Evolutionary conservation across 2,113 vertebrate genomes (phyloP).

Genomic region (Varanus komodoensis): DNA sequence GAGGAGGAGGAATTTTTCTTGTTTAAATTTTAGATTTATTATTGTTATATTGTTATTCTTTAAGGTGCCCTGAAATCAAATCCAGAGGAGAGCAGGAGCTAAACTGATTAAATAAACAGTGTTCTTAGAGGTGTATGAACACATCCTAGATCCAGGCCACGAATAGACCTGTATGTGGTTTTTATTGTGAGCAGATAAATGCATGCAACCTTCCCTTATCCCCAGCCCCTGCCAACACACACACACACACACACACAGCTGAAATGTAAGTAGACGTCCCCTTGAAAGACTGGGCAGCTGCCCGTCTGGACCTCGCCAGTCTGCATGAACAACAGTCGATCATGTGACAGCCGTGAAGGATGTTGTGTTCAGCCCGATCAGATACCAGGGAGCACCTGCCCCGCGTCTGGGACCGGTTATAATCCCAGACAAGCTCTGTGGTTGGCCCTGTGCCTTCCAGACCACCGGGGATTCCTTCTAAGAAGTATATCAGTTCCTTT

Average conservation of each 20-base stretch:
- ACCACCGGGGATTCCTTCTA: neutral
- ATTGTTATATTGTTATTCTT: neutral
- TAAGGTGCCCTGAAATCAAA: neutral
- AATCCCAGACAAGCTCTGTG: neutral
- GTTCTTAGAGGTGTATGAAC: neutral
- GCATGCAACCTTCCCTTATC: neutral
- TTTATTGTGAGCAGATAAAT: neutral
- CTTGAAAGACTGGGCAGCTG: neutral
- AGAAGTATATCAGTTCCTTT: neutral
- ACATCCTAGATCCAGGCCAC: neutral
- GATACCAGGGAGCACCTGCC: neutral
- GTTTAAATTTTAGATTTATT: too few relatives aligned
- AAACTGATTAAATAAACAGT: neutral
- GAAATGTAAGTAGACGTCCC: neutral
- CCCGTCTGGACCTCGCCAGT: neutral
- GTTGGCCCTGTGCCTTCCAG: neutral
- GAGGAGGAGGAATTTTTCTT: too few relatives aligned
- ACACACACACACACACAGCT: neutral
- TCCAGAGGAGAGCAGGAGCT: neutral
- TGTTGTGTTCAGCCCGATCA: rapidly evolving
- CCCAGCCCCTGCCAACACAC: too few relatives aligned
- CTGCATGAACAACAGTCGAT: neutral
- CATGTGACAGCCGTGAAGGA: rapidly evolving
- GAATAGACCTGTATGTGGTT: neutral
- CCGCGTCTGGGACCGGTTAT: neutral